These are phyloP conservation scores for Lasioglossum morio DNA, from an alignment of 2,888 invertebrate species.

Conservation along the genomic window DNA sequence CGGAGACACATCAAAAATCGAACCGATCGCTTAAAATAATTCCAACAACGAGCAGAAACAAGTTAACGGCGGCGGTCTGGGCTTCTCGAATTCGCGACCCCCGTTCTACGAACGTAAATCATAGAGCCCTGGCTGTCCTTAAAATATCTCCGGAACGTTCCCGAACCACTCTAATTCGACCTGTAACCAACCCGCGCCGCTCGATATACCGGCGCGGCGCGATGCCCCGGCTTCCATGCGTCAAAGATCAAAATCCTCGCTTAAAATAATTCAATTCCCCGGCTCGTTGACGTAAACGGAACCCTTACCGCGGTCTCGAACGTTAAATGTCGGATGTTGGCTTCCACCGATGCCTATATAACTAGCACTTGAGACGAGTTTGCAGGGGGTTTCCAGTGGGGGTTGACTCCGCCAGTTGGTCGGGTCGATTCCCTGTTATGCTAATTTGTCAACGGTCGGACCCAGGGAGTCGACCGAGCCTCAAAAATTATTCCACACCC, in stretches of 20 bases:
- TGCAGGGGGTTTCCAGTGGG: conserved; percentile 76
- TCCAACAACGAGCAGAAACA: neutral
- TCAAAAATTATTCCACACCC: conserved; percentile 76
- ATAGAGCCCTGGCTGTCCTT: neutral
- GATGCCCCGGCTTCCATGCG: neutral
- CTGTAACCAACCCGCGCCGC: neutral
- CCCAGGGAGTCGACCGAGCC: conserved; percentile 72
- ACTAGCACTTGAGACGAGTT: conserved; percentile 82
- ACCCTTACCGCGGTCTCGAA: conserved; percentile 53
- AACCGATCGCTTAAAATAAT: conserved; percentile 44
- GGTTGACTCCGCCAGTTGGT: conserved; percentile 78
- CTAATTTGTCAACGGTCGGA: conserved; percentile 84
- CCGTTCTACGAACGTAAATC: neutral
- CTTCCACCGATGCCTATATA: conserved; percentile 78
- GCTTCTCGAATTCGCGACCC: neutral
- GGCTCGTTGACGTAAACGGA: conserved; percentile 49
- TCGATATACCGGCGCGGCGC: neutral
- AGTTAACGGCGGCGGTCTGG: neutral
- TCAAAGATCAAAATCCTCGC: conserved; percentile 38
- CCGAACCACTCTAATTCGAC: neutral
- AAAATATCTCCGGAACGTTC: neutral
- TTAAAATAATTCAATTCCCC: conserved; percentile 52
- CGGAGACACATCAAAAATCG: conserved; percentile 3
- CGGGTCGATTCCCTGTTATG: conserved; percentile 83
- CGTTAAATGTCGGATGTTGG: conserved; percentile 76